phyloP scores from a whole-genome alignment of 2,888 invertebrate species.

The Pseudococcus longispinus region DNA sequence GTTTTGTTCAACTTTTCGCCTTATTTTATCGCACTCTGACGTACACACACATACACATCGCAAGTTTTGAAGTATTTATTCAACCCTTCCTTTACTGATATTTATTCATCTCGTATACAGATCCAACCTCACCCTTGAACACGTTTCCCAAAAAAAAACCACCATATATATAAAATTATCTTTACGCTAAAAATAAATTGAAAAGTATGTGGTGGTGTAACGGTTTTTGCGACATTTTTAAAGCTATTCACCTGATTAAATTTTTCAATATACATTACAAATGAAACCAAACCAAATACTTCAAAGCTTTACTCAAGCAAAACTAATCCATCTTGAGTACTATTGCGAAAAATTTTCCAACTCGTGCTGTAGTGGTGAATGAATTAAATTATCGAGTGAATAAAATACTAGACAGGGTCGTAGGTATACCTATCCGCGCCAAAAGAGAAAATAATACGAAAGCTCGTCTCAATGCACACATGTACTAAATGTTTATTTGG shows the following conservation, averaged over 20 bases:
- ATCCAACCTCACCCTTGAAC: neutral
- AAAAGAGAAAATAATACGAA: neutral
- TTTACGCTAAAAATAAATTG: neutral
- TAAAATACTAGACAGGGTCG: neutral
- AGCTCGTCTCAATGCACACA: neutral
- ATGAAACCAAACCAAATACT: slow-evolving; percentile 5
- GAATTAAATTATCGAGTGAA: slow-evolving; percentile 11
- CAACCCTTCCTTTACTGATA: neutral
- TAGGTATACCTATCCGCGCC: neutral
- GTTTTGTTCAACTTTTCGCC: neutral
- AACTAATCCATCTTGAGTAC: neutral
- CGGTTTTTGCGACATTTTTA: neutral
- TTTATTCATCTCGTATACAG: neutral
- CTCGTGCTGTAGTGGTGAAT: neutral
- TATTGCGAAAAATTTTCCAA: neutral
- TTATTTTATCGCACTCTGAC: neutral
- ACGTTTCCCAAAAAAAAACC: neutral
- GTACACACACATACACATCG: neutral
- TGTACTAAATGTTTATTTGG: neutral
- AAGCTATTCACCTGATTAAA: slow-evolving; percentile 16
- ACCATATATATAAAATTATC: neutral
- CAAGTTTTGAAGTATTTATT: neutral
- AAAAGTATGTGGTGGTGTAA: neutral
- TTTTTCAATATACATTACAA: slow-evolving; percentile 11
- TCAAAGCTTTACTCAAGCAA: slow-evolving; percentile 11